These are phyloP conservation scores for Conopomorpha cramerella DNA, from an alignment of 1,140 invertebrate species.

Conservation along the genomic window DNA sequence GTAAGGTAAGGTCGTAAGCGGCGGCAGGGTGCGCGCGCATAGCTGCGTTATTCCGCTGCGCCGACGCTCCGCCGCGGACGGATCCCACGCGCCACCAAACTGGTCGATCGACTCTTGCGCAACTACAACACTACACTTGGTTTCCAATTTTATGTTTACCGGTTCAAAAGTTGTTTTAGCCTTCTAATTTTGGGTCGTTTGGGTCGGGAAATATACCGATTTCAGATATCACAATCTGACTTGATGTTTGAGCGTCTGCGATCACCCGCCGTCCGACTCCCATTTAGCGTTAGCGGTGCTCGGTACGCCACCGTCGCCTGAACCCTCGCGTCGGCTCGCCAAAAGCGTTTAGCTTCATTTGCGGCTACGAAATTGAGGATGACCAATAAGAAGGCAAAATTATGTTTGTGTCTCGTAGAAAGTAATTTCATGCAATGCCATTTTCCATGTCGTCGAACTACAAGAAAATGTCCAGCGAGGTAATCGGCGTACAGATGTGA, in stretches of 20 bases:
- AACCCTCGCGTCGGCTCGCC: too few species aligned
- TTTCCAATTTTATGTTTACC: constrained; percentile 61
- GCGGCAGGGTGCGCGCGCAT: background rate
- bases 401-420: too few species aligned
- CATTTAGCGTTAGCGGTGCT: background rate
- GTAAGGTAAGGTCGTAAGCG: constrained; percentile 16
- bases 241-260: too few species aligned
- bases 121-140: constrained; percentile 49
- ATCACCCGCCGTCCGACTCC: constrained; percentile 1
- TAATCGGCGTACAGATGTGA: too few species aligned
- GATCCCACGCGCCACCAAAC: constrained; percentile 48
- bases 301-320: constrained; percentile 2
- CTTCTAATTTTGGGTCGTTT: constrained; percentile 58
- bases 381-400: too few species aligned
- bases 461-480: too few species aligned
- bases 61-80: background rate
- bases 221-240: too few species aligned
- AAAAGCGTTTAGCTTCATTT: too few species aligned
- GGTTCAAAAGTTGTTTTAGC: constrained; percentile 53
- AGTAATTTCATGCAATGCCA: too few species aligned
- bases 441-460: too few species aligned
- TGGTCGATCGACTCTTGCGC: constrained; percentile 47
- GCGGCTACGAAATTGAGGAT: too few species aligned
- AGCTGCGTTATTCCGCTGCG: constrained; percentile 7
- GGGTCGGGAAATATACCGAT: constrained; percentile 55